These are phyloP conservation scores for Apamea epomidion DNA, from an alignment of 2,888 invertebrate genomes.

Conservation along the genomic window DNA sequence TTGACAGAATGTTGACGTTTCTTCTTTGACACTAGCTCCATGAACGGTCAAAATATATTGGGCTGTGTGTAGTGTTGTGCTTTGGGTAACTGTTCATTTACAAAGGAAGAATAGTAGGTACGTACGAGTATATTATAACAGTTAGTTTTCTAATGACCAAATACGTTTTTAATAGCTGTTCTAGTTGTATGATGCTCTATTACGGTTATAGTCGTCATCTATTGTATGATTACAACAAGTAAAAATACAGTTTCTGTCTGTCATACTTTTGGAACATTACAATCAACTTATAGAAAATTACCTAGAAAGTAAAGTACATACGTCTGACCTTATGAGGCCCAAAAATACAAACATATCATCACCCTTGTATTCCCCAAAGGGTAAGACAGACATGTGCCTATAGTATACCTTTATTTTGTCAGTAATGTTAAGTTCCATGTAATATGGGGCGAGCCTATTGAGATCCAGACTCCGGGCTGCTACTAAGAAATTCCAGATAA, in stretches of 20 bases:
- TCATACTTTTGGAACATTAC: neutral
- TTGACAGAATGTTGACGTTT: constrained; percentile 23
- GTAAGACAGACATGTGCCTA: neutral
- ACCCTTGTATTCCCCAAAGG: neutral
- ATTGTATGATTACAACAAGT: neutral
- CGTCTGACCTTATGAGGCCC: neutral
- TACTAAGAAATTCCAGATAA: neutral
- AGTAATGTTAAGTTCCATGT: neutral
- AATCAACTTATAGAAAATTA: neutral
- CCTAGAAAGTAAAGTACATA: neutral
- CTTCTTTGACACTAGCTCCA: constrained; percentile 7
- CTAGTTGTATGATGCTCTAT: neutral
- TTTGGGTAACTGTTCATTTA: constrained; percentile 28
- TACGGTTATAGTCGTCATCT: neutral
- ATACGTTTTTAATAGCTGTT: neutral
- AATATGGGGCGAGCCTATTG: neutral
- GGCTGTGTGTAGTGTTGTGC: neutral
- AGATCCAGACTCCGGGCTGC: neutral
- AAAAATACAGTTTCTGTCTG: neutral
- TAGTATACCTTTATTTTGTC: neutral
- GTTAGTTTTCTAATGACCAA: neutral
- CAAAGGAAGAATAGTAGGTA: constrained; percentile 11
- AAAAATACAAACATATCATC: neutral
- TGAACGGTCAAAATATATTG: constrained; percentile 7
- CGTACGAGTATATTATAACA: neutral